Evolutionary conservation across 1,140 invertebrate species (phyloP).

Genomic region (Glossosoma conforme): DNA sequence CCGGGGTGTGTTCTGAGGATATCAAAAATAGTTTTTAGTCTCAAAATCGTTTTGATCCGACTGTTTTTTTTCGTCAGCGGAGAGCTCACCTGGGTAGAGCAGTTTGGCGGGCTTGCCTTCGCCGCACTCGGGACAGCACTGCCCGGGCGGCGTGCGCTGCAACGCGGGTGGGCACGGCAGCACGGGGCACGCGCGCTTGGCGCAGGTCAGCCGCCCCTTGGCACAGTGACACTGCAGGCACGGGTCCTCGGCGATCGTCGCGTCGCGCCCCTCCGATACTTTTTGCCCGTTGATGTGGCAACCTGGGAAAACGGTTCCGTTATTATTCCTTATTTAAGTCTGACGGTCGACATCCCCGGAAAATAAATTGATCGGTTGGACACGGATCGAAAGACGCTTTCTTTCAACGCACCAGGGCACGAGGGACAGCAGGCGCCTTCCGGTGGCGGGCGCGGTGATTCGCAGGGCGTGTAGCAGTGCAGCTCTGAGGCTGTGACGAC

Average conservation of each 20-base stretch:
- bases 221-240: slow-evolving; percentile 82
- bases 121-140: slow-evolving; percentile 80
- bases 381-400: not conserved
- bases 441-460: slow-evolving; percentile 57
- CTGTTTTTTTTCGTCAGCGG: not conserved
- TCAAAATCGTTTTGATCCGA: too few relatives aligned
- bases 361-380: too few relatives aligned
- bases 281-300: slow-evolving; percentile 69
- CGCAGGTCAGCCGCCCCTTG: slow-evolving; percentile 68
- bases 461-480: slow-evolving; percentile 76
- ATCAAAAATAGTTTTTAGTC: not conserved
- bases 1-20: slow-evolving; percentile 47
- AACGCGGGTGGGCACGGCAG: slow-evolving; percentile 67
- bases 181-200: slow-evolving; percentile 79
- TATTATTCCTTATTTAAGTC: too few relatives aligned
- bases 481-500: slow-evolving; percentile 74
- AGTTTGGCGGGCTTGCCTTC: slow-evolving; percentile 55
- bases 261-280: slow-evolving; percentile 68
- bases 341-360: too few relatives aligned
- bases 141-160: slow-evolving; percentile 60
- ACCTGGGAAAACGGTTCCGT: slow-evolving; percentile 52
- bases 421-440: slow-evolving; percentile 78
- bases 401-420: slow-evolving; percentile 59
- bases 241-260: slow-evolving; percentile 74
- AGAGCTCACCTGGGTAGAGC: slow-evolving; percentile 47